Base-by-base conservation (phyloP, 2,113 vertebrate species). In the Sialia sialis region DNA sequence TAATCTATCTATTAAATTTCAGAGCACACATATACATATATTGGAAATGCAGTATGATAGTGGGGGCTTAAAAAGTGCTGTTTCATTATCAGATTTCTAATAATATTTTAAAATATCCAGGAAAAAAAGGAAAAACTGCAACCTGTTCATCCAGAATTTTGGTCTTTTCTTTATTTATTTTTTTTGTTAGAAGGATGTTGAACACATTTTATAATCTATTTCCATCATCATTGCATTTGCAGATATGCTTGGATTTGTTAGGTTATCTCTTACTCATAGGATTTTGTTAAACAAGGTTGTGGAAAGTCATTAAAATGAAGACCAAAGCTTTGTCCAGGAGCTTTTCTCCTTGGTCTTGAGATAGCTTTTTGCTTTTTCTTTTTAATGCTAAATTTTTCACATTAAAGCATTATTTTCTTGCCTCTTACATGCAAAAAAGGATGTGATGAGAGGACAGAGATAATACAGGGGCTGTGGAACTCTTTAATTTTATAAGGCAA, bases 41-140 rank as follows among this genome's bases (percentile, higher is more conserved):
- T 34, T 79, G 38, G 49, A 82, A 83, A 64, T 64, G 25, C 41
- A 34, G 36, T 29, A 32, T 1, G 2, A 41, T 34, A 58, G 44
- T 29, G 46, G 20, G 11, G 10, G 4, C 56, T 87, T 46, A 54
- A 85, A 87, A 81, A 34, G 9, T 66, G 16, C 13, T 34, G 5
- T n/a, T 89, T 94, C 55, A 66, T 91, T 19, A 41, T 46, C 70
- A 55, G 32, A 36, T 83, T 89, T 82, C n/a, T 94, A 58, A 85
- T 69, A 49, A 75, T 41, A 3, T 67, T 91, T 26, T 60, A n/a
- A 68, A 93, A 72, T 92, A 75, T 56, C 10, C 17, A 39, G 44
- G 19, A 55, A 30, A 51, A 67, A 86, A 54, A n/a, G 1, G 8
- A 48, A 81, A 87, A 56, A 5, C 0, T 0, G 0, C 48, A 84